These are phyloP conservation scores for Pyrrhia umbra DNA, from an alignment of 2,888 invertebrate species.

Conservation along the genomic window DNA sequence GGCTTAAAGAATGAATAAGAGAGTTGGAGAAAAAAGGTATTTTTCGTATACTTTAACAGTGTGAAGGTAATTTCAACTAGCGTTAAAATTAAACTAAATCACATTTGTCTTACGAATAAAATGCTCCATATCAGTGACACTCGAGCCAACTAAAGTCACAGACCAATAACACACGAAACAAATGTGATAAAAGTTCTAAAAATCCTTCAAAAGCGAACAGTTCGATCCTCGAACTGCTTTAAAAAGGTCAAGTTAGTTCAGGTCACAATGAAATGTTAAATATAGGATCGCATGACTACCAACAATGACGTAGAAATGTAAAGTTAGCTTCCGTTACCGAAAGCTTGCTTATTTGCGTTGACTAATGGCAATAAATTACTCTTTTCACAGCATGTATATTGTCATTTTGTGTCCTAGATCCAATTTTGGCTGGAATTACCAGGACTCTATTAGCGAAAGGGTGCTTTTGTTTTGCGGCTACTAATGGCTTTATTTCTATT, in stretches of 20 bases:
- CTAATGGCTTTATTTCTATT: neutral
- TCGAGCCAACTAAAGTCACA: slow-evolving; percentile 27
- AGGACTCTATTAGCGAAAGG: neutral
- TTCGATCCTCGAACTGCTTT: slow-evolving; percentile 65
- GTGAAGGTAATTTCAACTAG: neutral
- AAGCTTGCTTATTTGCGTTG: slow-evolving; percentile 67
- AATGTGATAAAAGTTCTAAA: slow-evolving; percentile 47
- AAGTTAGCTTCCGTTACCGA: slow-evolving; percentile 74
- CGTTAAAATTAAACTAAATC: neutral
- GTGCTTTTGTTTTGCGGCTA: neutral
- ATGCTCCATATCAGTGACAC: slow-evolving; percentile 25
- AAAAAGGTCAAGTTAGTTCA: slow-evolving; percentile 77
- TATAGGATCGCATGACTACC: slow-evolving; percentile 85
- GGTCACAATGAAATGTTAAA: slow-evolving; percentile 83
- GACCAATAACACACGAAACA: slow-evolving; percentile 37
- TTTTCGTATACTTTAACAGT: neutral
- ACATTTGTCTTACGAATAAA: neutral
- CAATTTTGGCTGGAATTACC: slow-evolving; percentile 6
- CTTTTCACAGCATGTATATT: slow-evolving; percentile 54
- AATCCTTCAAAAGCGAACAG: slow-evolving; percentile 64
- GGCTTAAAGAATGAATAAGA: too few relatives aligned
- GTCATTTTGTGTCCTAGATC: slow-evolving; percentile 32
- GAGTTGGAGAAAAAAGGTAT: too few relatives aligned
- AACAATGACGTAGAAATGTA: slow-evolving; percentile 77
- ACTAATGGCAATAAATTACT: slow-evolving; percentile 67